A percentile compares a stretch with the other conserved stretches of the same genome.
phyloP scores from a whole-genome alignment of 2,113 vertebrate species.

The Noturus placidus region DNA sequence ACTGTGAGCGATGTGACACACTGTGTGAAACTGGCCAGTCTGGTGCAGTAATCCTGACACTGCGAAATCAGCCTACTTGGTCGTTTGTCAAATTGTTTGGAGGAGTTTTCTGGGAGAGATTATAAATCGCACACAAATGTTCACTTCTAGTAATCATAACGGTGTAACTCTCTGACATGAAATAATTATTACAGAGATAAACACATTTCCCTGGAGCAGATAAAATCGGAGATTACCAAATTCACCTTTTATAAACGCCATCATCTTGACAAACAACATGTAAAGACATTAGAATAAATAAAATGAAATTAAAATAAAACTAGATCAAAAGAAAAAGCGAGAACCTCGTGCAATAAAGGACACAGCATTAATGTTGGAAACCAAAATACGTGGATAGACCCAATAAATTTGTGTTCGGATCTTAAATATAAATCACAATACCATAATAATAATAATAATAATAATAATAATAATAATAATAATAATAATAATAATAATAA shows the following conservation, averaged over 20 bases:
- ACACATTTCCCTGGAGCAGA: neutral
- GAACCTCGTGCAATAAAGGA: neutral
- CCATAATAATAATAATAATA: neutral
- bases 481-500: neutral
- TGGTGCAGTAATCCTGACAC: neutral
- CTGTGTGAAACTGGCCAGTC: neutral
- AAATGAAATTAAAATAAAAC: neutral
- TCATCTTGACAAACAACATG: neutral
- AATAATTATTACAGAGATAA: slow-evolving; percentile 9
- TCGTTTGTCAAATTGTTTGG: slow-evolving; percentile 20
- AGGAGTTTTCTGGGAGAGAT: slow-evolving; percentile 5
- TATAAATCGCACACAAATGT: slow-evolving; percentile 17
- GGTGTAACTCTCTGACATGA: slow-evolving; percentile 1
- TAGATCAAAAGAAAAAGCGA: neutral
- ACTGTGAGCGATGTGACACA: neutral
- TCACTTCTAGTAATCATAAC: slow-evolving; percentile 25
- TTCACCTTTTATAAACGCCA: neutral
- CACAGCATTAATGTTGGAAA: neutral
- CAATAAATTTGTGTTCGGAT: neutral
- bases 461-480: neutral
- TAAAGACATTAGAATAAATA: neutral
- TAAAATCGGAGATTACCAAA: neutral
- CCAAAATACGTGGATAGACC: neutral
- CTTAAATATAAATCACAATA: neutral
- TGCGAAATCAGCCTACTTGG: neutral